phyloP scores from a whole-genome alignment of 2,888 invertebrate species.

The Megaustenia siamemsis region DNA sequence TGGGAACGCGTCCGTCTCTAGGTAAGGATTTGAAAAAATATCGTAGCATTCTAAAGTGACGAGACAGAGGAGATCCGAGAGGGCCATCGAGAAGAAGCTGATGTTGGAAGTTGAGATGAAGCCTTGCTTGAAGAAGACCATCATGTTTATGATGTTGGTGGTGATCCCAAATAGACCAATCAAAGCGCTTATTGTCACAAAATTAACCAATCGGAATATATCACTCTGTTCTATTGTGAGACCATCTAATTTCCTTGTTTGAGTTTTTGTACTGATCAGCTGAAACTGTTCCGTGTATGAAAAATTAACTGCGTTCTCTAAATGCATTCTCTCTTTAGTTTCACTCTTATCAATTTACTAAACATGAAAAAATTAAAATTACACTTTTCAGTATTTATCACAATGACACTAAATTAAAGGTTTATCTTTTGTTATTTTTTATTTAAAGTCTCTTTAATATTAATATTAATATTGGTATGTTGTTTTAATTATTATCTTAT shows the following conservation, averaged over 20 bases:
- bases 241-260: background rate
- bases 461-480: no score
- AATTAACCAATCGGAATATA: slow-evolving; percentile 25
- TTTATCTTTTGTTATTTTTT: no score
- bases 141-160: slow-evolving; percentile 37
- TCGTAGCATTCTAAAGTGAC: slow-evolving; percentile 19
- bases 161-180: slow-evolving; percentile 30
- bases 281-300: no score
- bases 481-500: no score
- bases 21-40: slow-evolving; percentile 23
- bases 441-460: no score
- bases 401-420: no score
- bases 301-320: no score
- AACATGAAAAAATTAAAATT: no score
- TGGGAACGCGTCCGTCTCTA: background rate
- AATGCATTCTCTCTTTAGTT: no score
- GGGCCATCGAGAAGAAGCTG: slow-evolving; percentile 15
- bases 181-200: slow-evolving; percentile 12
- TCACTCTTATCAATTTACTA: no score
- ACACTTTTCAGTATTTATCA: no score
- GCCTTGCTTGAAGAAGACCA: slow-evolving; percentile 36
- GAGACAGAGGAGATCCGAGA: slow-evolving; percentile 28
- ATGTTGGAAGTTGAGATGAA: slow-evolving; percentile 34
- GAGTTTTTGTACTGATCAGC: background rate
- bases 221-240: background rate